Evolutionary conservation across 2,797 vertebrate genomes (phyloP).

Genomic region (Anableps anableps): DNA sequence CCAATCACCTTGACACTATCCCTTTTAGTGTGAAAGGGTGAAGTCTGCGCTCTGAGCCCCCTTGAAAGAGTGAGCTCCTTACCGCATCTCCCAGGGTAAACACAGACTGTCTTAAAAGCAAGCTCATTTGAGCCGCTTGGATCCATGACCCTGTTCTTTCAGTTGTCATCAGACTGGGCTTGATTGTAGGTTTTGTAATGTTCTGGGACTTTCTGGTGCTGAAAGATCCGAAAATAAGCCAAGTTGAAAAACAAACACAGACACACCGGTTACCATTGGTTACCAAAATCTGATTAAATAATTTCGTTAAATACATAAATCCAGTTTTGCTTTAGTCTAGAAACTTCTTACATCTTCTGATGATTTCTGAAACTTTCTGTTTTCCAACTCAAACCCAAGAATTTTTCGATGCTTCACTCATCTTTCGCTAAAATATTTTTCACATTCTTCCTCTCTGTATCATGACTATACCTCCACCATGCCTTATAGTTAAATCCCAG

Average conservation of each 20-base stretch:
- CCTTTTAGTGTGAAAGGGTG: neutral
- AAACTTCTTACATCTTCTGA: neutral
- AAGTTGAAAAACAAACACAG: neutral
- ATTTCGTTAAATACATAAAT: neutral
- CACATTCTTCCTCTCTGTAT: neutral
- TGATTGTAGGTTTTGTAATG: neutral
- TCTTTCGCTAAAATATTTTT: neutral
- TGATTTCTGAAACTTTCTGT: neutral
- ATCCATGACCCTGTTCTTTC: slow-evolving; percentile 8
- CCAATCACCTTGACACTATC: neutral
- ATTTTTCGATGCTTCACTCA: neutral
- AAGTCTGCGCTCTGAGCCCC: neutral
- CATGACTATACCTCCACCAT: neutral
- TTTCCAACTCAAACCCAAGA: neutral
- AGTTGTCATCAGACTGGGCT: slow-evolving; percentile 2
- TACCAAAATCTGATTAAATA: neutral
- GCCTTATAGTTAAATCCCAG: neutral
- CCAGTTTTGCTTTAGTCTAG: neutral
- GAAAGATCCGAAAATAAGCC: neutral
- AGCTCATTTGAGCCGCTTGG: slow-evolving; percentile 6
- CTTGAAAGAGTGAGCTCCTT: slow-evolving; percentile 8
- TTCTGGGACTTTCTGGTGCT: too few species aligned
- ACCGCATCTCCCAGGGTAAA: slow-evolving; percentile 6
- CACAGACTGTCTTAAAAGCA: slow-evolving; percentile 1
- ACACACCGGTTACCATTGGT: neutral